Conservation (phyloP, 2,797 vertebrate genomes). For the Myoxocephalus aenaeus region DNA sequence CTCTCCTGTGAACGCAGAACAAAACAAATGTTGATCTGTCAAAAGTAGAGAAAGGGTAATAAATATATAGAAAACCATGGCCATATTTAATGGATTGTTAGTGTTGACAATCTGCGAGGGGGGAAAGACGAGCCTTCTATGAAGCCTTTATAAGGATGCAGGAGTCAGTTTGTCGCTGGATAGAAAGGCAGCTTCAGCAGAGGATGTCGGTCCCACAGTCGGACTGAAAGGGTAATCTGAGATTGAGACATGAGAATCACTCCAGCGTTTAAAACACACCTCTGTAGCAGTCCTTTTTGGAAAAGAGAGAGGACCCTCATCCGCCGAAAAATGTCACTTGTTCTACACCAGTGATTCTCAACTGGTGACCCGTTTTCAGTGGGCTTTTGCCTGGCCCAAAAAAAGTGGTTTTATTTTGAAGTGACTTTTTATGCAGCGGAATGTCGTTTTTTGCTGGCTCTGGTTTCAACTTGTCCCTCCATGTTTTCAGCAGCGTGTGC, state of each 20-base stretch:
- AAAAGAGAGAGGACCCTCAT: slow-evolving; percentile 34
- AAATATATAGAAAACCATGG: slow-evolving; percentile 66
- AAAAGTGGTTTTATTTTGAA: no score
- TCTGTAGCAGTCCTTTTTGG: slow-evolving; percentile 52
- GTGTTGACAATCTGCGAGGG: slow-evolving; percentile 25
- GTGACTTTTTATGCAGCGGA: no score
- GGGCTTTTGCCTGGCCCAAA: no score
- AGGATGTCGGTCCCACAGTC: slow-evolving; percentile 44
- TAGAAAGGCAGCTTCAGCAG: slow-evolving; percentile 61
- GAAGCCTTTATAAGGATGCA: slow-evolving; percentile 22
- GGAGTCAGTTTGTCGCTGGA: slow-evolving; percentile 43
- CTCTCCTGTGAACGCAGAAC: slow-evolving; percentile 65
- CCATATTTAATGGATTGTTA: slow-evolving; percentile 52
- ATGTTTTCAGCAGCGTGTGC: no score
- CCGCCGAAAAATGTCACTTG: slow-evolving; percentile 46
- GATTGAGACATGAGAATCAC: slow-evolving; percentile 38
- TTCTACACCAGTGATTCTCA: slow-evolving; percentile 36
- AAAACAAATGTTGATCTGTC: slow-evolving; percentile 43
- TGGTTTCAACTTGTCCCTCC: no score
- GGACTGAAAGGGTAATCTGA: slow-evolving; percentile 23
- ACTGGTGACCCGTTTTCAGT: no score
- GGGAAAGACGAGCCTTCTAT: slow-evolving; percentile 5
- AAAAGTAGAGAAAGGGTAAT: slow-evolving; percentile 64
- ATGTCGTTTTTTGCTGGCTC: no score
- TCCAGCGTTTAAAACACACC: slow-evolving; percentile 23